Evolutionary conservation across 1,140 invertebrate genomes (phyloP), one percentile per base, ranked within the genome.

Genomic region (Drosophila funebris): DNA sequence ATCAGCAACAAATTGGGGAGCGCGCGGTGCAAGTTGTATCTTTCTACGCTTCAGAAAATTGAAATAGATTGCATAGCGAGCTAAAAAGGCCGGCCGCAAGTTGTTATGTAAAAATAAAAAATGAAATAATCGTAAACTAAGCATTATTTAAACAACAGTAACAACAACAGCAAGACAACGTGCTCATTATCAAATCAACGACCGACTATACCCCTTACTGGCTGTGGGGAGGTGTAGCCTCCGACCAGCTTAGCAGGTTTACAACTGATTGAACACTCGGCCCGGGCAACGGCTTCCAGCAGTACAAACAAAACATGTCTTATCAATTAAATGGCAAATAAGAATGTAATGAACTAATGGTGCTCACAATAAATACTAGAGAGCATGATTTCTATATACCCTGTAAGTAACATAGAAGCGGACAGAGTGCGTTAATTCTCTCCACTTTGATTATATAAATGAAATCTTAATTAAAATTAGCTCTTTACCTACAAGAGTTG

Each of bases 11-110:
- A 31, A n/a, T n/a, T 22, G 4, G 22, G 22, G 22, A 22, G 22
- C 22, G 22, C 22, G 22, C 22, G 22, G 22, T 22, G 1, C 4
- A 22, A 57, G 54, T 61, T 53, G 52, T 62, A 41, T 57, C 24
- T 81, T 75, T 76, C 67, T 85, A 80, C 82, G 82, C 68, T 69
- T 72, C 52, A 87, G 54, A 36, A 61, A 82, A 82, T 75, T 78
- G 24, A 71, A 80, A 57, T 48, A 57, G 44, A 57, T 37, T 54
- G 50, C 11, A 13, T 63, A 58, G 57, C 33, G 13, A 22, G 39
- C 29, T 29, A 58, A 54, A 61, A 66, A 81, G 61, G 70, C 82
- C 82, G 83, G 82, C 78, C 82, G 82, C 82, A 62, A 58, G 39
- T 64, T n/a, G 46, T 77, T 81, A 87, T 87, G 69, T 85, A 84